Percentiles rank a stretch among this genome's conserved stretches.
phyloP scores from a whole-genome alignment of 2,888 invertebrate species.

The Tiphia femorata region DNA sequence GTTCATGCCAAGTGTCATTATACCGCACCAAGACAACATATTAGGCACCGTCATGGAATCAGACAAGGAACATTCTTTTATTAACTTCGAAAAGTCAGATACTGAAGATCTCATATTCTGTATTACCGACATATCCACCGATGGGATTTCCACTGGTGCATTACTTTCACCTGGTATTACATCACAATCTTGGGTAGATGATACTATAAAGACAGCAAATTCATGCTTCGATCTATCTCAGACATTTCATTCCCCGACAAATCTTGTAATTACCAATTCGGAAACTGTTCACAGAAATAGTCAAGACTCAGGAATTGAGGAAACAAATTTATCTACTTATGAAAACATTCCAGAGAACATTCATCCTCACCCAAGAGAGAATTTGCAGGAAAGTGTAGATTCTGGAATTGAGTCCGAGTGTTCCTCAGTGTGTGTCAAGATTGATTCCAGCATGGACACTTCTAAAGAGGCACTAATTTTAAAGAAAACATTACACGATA shows the following conservation, averaged over 20 bases:
- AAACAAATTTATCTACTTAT: constrained; percentile 39
- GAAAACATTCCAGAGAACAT: constrained; percentile 26
- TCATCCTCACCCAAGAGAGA: constrained; percentile 26
- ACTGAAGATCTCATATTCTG: constrained; percentile 51
- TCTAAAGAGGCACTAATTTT: constrained; percentile 2
- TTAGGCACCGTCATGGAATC: constrained; percentile 7
- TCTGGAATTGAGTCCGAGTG: constrained; percentile 54
- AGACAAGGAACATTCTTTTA: constrained; percentile 4
- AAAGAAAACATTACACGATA: constrained; percentile 3
- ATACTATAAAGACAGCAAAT: constrained; percentile 14
- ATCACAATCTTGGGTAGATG: constrained; percentile 24
- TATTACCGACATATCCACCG: constrained; percentile 47
- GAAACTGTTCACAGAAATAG: constrained; percentile 45
- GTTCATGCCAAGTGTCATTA: constrained; percentile 20
- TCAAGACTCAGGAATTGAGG: constrained; percentile 52
- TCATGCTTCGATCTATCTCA: constrained; percentile 28
- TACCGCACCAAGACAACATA: constrained; percentile 5
- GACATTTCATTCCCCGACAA: constrained; percentile 33
- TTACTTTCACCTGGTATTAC: constrained; percentile 18
- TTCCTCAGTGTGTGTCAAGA: constrained; percentile 46
- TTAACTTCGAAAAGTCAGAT: constrained; percentile 31
- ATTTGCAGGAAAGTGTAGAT: constrained; percentile 51
- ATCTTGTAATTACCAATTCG: constrained; percentile 43
- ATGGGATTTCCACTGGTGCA: constrained; percentile 26
- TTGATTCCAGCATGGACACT: constrained; percentile 15